Evolutionary conservation across 2,888 invertebrate genomes (phyloP).

Genomic region (Epiblema foenella): DNA sequence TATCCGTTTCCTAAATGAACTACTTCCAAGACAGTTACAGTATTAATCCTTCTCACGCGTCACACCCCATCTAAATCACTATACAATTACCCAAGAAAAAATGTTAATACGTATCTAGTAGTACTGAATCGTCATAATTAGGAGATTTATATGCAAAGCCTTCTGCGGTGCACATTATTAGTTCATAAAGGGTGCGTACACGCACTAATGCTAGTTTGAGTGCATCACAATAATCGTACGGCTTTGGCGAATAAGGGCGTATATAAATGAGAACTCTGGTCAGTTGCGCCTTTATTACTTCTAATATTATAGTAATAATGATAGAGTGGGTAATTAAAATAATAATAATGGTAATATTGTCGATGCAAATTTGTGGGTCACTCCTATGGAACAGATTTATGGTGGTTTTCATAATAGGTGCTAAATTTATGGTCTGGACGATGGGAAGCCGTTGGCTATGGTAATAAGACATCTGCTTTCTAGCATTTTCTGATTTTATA

Average conservation of each 20-base stretch:
- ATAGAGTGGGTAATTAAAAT: constrained; percentile 33
- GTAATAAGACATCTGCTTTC: constrained; percentile 36
- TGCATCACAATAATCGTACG: constrained; percentile 50
- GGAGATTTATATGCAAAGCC: constrained; percentile 84
- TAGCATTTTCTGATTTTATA: constrained; percentile 7
- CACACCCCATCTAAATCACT: constrained; percentile 71
- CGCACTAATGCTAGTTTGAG: constrained; percentile 74
- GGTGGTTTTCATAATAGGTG: constrained; percentile 71
- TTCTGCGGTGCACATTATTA: constrained; percentile 82
- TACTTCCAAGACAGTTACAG: constrained; percentile 37
- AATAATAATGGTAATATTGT: constrained; percentile 53
- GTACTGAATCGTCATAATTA: constrained; percentile 77
- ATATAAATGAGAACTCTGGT: background rate
- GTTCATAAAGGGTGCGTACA: constrained; percentile 74
- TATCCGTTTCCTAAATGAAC: constrained; percentile 11
- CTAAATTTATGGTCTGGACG: constrained; percentile 74
- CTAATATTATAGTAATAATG: constrained; percentile 10
- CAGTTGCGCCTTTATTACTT: background rate
- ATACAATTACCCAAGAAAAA: constrained; percentile 68
- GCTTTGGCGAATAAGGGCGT: background rate
- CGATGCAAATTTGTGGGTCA: constrained; percentile 74
- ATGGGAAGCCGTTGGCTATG: constrained; percentile 58
- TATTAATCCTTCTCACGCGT: constrained; percentile 44
- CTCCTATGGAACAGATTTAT: constrained; percentile 80
- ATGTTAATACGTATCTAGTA: constrained; percentile 66